Evolutionary conservation across 2,797 vertebrate genomes (phyloP), one percentile per base, ranked within the genome.

Genomic region (Smutsia gigantea): DNA sequence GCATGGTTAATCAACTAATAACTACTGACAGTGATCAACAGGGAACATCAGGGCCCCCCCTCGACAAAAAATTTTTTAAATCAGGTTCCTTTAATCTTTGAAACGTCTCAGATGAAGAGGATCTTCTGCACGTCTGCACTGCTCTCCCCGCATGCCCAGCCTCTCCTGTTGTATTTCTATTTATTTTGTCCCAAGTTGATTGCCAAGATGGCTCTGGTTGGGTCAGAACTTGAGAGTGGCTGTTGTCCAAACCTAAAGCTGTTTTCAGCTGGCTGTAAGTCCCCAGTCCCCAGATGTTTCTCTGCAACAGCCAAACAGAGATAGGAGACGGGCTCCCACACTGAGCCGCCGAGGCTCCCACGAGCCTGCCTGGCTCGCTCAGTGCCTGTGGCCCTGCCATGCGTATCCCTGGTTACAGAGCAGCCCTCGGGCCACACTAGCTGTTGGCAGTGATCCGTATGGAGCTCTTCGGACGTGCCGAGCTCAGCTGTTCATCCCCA

Each of bases 201-300:
- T 7, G 68, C 63, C 85, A 78, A 59, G 63, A 85, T 66, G 9
- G 25, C 61, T 69, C 90, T 78, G 55, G 34, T 69, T n/a, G 78
- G 66, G 23, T 84, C 34, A 63, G 57, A 87, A 53, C 49, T 59
- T 64, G 89, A 93, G 37, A 57, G 71, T 68, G 90, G 90, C 93
- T 31, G 2, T 14, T 77, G 37, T 90, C 95, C 95, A 96, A 94
- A 85, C 37, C 42, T 19, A 68, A 93, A 88, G 81, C 90, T 90
- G 66, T 69, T 37, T 72, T 71, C 94, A 96, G 69, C 87, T 89
- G 89, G 42, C 49, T 49, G 39, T 29, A 31, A 27, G 18, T 7
- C 31, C 92, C 87, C 89, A 90, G 92, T n/a, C n/a, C n/a, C n/a
- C n/a, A n/a, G n/a, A 92, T 93, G 81, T 68, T 92, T 94, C 72